These are phyloP conservation scores for Sclerurus mexicanus DNA, from an alignment of 2,113 vertebrate genomes.

Conservation along the genomic window DNA sequence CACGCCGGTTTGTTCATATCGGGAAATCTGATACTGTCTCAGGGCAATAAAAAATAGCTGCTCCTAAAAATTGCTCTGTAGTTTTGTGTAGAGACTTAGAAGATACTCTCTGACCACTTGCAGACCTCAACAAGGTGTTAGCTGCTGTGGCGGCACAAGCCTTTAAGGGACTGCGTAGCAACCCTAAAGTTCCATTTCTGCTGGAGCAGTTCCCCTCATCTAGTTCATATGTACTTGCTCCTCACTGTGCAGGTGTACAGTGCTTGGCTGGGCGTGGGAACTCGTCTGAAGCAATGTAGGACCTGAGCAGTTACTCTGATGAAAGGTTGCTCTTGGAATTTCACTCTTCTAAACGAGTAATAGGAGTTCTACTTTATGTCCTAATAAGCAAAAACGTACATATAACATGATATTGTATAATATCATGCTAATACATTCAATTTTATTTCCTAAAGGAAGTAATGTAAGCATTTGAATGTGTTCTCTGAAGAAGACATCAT, in stretches of 20 bases:
- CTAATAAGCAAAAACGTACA: background rate
- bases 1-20: background rate
- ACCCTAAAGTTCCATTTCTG: background rate
- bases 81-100: background rate
- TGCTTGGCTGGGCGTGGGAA: background rate
- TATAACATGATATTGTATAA: background rate
- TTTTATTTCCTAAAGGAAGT: background rate
- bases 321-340: background rate
- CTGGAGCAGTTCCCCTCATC: background rate
- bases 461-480: background rate
- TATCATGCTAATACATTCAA: background rate
- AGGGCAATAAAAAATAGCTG: background rate
- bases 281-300: rapidly evolving
- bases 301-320: background rate
- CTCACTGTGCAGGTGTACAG: background rate
- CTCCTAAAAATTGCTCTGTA: background rate
- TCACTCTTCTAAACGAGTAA: background rate
- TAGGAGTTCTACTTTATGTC: background rate
- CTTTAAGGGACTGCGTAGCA: background rate
- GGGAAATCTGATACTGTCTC: background rate
- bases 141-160: background rate
- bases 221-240: background rate
- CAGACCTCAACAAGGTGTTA: background rate
- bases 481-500: background rate
- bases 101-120: background rate